Conservation (phyloP, 2,797 vertebrate genomes). For the Manis crassicaudata region DNA sequence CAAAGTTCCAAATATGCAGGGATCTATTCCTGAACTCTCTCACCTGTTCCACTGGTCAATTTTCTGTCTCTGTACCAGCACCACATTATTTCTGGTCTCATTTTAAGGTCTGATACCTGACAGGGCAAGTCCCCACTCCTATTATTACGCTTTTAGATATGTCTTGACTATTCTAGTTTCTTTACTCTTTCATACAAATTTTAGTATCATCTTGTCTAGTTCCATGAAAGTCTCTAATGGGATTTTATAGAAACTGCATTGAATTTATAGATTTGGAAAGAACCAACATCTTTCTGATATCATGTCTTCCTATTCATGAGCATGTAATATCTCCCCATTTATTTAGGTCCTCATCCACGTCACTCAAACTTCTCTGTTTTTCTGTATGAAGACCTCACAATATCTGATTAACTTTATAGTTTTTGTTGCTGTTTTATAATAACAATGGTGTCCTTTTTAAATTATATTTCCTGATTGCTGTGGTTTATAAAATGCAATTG, state of each 20-base stretch:
- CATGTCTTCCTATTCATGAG: background rate
- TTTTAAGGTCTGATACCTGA: background rate
- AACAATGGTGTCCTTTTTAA: background rate
- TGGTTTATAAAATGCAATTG: constrained; percentile 14
- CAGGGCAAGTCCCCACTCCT: background rate
- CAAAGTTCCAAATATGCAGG: background rate
- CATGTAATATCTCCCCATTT: background rate
- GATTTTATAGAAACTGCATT: constrained; percentile 8
- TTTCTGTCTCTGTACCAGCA: background rate
- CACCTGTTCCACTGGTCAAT: background rate
- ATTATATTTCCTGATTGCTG: constrained; percentile 25
- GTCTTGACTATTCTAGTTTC: background rate
- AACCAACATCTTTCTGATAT: constrained; percentile 6
- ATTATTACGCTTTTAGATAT: background rate
- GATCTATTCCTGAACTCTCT: background rate
- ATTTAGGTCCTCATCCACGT: background rate
- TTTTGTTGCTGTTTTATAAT: background rate
- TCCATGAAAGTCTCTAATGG: background rate
- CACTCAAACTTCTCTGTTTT: constrained; percentile 9
- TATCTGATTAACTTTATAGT: background rate
- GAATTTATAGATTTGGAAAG: constrained; percentile 10
- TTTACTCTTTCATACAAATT: constrained; percentile 34
- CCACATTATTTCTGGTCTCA: background rate
- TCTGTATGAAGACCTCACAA: background rate
- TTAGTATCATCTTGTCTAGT: background rate